Evolutionary conservation across 2,113 vertebrate species (phyloP), one percentile per base, ranked within the genome.

Genomic region (Percopsis transmontana): DNA sequence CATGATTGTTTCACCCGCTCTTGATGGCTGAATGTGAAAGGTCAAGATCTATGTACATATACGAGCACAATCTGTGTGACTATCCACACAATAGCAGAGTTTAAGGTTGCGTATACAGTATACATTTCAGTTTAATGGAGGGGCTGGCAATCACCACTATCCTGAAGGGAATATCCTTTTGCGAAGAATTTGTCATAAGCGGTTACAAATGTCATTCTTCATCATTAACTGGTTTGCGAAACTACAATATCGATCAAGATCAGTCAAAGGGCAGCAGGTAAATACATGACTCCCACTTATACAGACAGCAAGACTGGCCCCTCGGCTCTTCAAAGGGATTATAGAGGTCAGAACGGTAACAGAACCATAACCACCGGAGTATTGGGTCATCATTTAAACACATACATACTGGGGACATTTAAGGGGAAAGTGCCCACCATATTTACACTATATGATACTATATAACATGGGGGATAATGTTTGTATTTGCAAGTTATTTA

Each of bases 381-480:
- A 8, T 50, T 60, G 24, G 57, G 56, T 62, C 72, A 44, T 24
- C 47, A 55, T 64, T 59, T 77, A 15, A 62, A 66, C 8, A 33
- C 27, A 72, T 42, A 60, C 60, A 62, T 21, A 74, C 5, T n/a
- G 20, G 13, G 20, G 47, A 33, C 45, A 55, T 55, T 54, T 53
- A 68, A 1, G 58, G 23, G 50, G 72, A 40, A 79, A 63, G 73
- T 62, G 71, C 55, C 58, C 23, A 77, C 53, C 72, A 48, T 85
- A 87, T 86, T 82, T 84, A 85, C 87, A 88, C 27, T 51, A 58
- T 74, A 65, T 54, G 45, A 83, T 42, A 68, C 56, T 70, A 51
- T 33, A 6, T 33, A 33, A 33, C 27, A 33, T 33, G 48, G 38
- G 63, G 68, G 47, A 53, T 55, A 44, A 54, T 19, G 68, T 53